Base-by-base conservation (phyloP, 2,113 vertebrate genomes). In the Numida meleagris region DNA sequence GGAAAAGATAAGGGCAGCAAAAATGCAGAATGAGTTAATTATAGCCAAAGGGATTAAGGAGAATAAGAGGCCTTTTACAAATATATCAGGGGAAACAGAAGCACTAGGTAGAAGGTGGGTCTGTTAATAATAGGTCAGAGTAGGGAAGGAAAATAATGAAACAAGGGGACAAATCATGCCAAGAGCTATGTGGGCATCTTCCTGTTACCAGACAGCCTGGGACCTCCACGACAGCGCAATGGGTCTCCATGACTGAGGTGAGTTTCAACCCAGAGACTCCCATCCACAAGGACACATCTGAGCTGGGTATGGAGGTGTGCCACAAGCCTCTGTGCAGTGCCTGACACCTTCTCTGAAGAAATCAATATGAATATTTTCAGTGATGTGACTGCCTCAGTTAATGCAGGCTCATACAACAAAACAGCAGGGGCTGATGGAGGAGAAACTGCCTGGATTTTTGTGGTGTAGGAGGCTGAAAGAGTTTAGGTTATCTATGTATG, bases 21-120 rank as follows among this genome's bases (percentile, higher is more conserved):
- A 97, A 97, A 96, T 95, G 95, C 94, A 96, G 95, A 95, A 96
- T 89, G 91, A 96, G 96, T 95, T 97, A 96, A 97, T 97, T 96
- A 97, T 96, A 97, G 95, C 96, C 92, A 95, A 96, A 96, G 94
- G 94, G 95, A 96, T 96, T 94, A 96, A 94, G 95, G 89, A 87
- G 79, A 97, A 94, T 93, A 95, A 97, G 94, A 95, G 73, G 90
- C 90, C 95, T 96, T 97, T 96, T 91, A 92, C 91, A 95, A 96
- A 95, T 96, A 95, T 93, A 96, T 97, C 95, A 96, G 88, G 81
- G 86, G 93, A 96, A 96, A 96, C 91, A 92, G 94, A 96, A 96
- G 73, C 93, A 94, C 72, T 93, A 96, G 94, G 95, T 94, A 95
- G 94, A 96, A 97, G 94, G 93, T 96, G 95, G 93, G 90, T 86